Evolutionary conservation across 2,888 invertebrate genomes (phyloP).

Genomic region (Cheilosia soror): DNA sequence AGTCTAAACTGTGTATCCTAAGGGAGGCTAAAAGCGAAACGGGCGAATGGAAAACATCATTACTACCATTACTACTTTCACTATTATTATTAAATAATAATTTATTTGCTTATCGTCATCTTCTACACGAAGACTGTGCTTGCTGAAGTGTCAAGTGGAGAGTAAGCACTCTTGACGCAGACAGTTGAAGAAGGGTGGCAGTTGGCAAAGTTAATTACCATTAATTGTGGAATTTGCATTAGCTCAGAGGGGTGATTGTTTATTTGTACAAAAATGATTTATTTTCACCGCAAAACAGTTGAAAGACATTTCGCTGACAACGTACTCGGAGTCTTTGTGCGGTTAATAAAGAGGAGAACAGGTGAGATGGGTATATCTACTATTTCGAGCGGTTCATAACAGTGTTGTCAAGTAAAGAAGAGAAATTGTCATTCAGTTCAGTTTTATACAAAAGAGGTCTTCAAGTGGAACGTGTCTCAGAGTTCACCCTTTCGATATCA

Average conservation of each 20-base stretch:
- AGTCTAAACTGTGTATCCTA: neutral
- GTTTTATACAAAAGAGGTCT: too few species aligned
- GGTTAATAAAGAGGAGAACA: slow-evolving; percentile 23
- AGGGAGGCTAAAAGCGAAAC: neutral
- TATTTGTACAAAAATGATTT: slow-evolving; percentile 65
- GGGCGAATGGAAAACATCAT: slow-evolving; percentile 35
- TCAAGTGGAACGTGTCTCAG: too few species aligned
- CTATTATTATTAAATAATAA: slow-evolving; percentile 71
- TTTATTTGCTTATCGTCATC: slow-evolving; percentile 61
- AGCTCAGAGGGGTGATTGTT: slow-evolving; percentile 36
- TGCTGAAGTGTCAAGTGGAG: slow-evolving; percentile 37
- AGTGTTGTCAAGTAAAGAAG: neutral
- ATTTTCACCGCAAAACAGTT: slow-evolving; percentile 55
- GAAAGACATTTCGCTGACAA: slow-evolving; percentile 55
- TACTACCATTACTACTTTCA: slow-evolving; percentile 54
- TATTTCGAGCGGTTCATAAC: neutral
- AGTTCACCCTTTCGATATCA: too few species aligned
- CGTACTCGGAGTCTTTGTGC: slow-evolving; percentile 30
- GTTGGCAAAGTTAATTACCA: slow-evolving; percentile 71
- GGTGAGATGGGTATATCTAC: slow-evolving; percentile 22
- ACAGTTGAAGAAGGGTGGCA: slow-evolving; percentile 2
- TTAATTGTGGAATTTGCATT: slow-evolving; percentile 70
- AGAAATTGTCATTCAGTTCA: neutral
- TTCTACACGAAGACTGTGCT: slow-evolving; percentile 1
- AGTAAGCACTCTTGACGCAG: slow-evolving; percentile 27